These are phyloP conservation scores for Nansenia antarctica DNA, from an alignment of 2,113 vertebrate genomes.

Conservation along the genomic window DNA sequence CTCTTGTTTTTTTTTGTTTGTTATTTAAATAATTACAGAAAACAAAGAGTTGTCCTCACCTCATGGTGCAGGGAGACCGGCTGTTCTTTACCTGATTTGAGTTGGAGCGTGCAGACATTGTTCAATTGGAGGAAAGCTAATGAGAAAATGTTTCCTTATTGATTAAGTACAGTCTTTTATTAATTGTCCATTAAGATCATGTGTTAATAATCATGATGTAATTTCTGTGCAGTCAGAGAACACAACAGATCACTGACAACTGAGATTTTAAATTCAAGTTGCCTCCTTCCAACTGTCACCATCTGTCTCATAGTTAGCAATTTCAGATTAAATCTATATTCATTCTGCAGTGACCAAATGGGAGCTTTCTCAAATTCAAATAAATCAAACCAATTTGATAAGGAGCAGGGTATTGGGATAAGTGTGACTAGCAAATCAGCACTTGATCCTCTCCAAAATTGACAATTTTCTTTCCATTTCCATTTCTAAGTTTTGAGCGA, in stretches of 20 bases:
- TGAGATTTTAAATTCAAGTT: conserved; percentile 51
- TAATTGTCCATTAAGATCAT: not conserved
- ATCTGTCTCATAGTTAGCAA: conserved; percentile 65
- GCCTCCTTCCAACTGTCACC: conserved; percentile 44
- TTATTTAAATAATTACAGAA: conserved; percentile 9
- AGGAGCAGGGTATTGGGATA: conserved; percentile 62
- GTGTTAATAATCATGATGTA: not conserved
- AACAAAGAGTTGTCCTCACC: too few relatives aligned
- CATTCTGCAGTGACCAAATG: conserved; percentile 63
- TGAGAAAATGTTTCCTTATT: not conserved
- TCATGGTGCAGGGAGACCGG: not conserved
- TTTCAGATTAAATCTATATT: conserved; percentile 73
- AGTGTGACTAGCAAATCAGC: conserved; percentile 48
- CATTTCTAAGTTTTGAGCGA: conserved; percentile 53
- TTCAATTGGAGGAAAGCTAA: not conserved
- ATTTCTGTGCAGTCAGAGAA: conserved; percentile 7
- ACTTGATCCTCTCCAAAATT: conserved; percentile 50
- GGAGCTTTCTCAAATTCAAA: conserved; percentile 59
- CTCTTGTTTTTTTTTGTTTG: too few relatives aligned
- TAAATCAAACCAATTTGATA: conserved; percentile 67
- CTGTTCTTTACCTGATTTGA: not conserved
- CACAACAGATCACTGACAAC: conserved; percentile 35
- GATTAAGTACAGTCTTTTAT: not conserved
- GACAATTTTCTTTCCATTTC: conserved; percentile 49
- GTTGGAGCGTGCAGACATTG: not conserved